phyloP scores from a whole-genome alignment of 64 coral and sea anemone species.

The Exaiptasia diaphana region DNA sequence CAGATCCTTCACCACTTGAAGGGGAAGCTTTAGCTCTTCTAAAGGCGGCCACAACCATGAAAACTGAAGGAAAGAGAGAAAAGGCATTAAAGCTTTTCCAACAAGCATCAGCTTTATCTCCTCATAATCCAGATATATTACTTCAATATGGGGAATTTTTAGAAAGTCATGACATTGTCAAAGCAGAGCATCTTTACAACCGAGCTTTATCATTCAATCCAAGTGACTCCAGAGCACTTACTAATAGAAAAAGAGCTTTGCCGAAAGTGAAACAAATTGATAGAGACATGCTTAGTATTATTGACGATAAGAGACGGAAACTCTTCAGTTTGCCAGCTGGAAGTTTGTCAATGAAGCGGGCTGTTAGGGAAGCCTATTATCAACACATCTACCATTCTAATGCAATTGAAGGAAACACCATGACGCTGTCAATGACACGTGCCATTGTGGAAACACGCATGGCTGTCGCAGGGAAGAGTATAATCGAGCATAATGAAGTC shows the following conservation, averaged over 20 bases:
- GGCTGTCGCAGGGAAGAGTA: constrained; percentile 91
- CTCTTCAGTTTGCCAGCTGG: constrained; percentile 75
- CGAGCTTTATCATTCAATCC: constrained; percentile 73
- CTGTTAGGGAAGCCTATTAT: constrained; percentile 89
- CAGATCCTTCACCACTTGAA: constrained; percentile 62
- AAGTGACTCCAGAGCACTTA: constrained; percentile 56
- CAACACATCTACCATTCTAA: constrained; percentile 98
- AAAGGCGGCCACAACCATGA: constrained; percentile 77
- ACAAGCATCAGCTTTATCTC: constrained; percentile 79
- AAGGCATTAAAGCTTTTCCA: constrained; percentile 92
- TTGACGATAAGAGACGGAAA: constrained; percentile 82
- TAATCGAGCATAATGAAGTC: constrained; percentile 95
- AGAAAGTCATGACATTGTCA: constrained; percentile 77
- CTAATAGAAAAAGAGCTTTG: constrained; percentile 86
- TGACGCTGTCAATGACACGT: constrained; percentile 97
- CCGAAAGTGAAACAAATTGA: constrained; percentile 95
- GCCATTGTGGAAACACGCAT: constrained; percentile 96
- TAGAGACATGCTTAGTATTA: constrained; percentile 85
- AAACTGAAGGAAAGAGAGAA: constrained; percentile 71
- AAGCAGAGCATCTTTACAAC: constrained; percentile 87
- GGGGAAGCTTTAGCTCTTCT: constrained; percentile 79
- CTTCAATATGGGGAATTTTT: constrained; percentile 91
- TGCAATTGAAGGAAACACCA: constrained; percentile 98
- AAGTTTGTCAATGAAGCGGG: constrained; percentile 80
- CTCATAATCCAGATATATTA: constrained; percentile 87